These are phyloP conservation scores for Aphrocallistes beatrix DNA, from an alignment of 37 sponge, comb jelly and placozoan species.

Conservation along the genomic window DNA sequence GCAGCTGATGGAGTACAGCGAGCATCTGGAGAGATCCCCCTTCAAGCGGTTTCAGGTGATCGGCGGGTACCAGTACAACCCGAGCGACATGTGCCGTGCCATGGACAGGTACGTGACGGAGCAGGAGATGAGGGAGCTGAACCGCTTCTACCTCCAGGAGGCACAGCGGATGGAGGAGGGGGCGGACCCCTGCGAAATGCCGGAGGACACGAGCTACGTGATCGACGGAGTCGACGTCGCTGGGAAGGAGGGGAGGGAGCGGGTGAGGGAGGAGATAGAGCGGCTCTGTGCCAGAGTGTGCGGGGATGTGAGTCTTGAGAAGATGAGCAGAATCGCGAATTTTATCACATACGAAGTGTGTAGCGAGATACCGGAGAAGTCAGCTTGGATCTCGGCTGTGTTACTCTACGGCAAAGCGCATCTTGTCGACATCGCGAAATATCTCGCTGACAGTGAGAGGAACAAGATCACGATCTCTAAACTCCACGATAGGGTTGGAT, in stretches of 20 bases:
- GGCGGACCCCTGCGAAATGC: background rate
- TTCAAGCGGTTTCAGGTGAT: constrained; percentile 13
- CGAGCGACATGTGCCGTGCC: background rate
- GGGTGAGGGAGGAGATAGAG: background rate
- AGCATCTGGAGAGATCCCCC: background rate
- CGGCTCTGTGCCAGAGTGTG: background rate
- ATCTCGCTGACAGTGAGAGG: background rate
- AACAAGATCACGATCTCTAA: background rate
- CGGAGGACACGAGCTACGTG: background rate
- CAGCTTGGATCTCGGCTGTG: background rate
- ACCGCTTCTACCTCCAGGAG: background rate
- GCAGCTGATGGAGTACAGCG: background rate
- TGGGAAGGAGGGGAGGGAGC: background rate
- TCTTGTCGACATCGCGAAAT: constrained; percentile 8
- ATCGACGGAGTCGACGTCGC: background rate
- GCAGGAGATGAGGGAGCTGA: background rate
- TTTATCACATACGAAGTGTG: background rate
- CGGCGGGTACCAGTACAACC: background rate
- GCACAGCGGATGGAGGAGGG: background rate
- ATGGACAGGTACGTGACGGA: background rate
- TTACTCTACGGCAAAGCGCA: background rate
- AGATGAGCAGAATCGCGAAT: background rate
- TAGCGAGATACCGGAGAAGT: background rate
- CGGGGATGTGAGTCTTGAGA: background rate
- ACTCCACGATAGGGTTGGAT: background rate